These are phyloP conservation scores for Xylocampa areola DNA, from an alignment of 2,888 invertebrate species.

Conservation along the genomic window DNA sequence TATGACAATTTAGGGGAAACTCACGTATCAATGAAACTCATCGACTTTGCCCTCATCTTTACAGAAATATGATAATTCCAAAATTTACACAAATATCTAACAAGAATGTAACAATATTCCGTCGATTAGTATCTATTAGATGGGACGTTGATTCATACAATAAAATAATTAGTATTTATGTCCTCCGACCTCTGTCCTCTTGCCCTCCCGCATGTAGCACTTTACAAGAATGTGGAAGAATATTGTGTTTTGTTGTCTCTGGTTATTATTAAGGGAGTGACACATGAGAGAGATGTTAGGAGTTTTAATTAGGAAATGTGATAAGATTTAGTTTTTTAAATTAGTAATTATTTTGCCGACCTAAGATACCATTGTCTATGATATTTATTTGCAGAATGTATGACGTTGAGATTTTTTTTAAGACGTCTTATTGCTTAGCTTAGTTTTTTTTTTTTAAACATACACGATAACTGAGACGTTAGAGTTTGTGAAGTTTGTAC, in stretches of 20 bases:
- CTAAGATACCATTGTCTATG: too few species aligned
- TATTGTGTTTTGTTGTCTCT: slow-evolving; percentile 54
- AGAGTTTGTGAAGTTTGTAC: too few species aligned
- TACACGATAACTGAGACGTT: too few species aligned
- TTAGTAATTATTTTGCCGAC: too few species aligned
- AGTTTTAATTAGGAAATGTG: neutral
- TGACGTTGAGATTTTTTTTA: too few species aligned
- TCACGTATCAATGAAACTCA: neutral
- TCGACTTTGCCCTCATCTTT: neutral
- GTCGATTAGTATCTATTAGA: slow-evolving; percentile 37
- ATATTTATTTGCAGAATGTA: too few species aligned
- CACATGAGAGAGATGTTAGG: slow-evolving; percentile 2
- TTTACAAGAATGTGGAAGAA: slow-evolving; percentile 77
- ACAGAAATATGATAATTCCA: neutral
- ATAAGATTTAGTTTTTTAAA: neutral
- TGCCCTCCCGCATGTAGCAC: slow-evolving; percentile 64
- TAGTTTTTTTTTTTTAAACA: too few species aligned
- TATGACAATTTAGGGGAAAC: too few species aligned
- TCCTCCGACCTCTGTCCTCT: slow-evolving; percentile 62
- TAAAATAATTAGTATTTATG: slow-evolving; percentile 83
- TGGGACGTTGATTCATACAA: slow-evolving; percentile 58
- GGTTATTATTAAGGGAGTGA: slow-evolving; percentile 46
- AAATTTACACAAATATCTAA: slow-evolving; percentile 11
- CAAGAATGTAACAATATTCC: slow-evolving; percentile 35
- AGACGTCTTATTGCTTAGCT: too few species aligned